A percentile compares a stretch with the other conserved stretches of the same genome.
These are phyloP conservation scores for Dryas iulia DNA, from an alignment of 1,140 invertebrate species.

Conservation along the genomic window DNA sequence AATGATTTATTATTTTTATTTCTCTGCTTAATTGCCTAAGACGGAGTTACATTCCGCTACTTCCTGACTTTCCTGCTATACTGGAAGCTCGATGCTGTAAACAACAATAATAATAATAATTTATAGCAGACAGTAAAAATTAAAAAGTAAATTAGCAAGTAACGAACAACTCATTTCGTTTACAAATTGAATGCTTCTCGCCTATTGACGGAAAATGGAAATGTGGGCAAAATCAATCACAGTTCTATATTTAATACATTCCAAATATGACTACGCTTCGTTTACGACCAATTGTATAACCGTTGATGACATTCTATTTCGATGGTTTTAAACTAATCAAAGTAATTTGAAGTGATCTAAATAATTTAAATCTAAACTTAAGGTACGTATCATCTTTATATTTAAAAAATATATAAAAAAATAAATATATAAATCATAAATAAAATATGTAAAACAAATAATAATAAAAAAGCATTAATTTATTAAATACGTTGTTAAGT, in stretches of 20 bases:
- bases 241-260: slow-evolving; percentile 1
- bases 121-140: neutral
- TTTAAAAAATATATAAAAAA: too few relatives aligned
- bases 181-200: neutral
- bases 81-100: too few relatives aligned
- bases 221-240: neutral
- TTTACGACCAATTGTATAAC: neutral
- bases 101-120: too few relatives aligned
- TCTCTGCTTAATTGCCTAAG: too few relatives aligned
- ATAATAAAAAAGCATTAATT: too few relatives aligned
- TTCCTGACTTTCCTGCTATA: too few relatives aligned
- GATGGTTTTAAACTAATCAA: neutral
- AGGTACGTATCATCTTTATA: neutral
- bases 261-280: neutral
- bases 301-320: neutral
- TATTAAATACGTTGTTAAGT: too few relatives aligned
- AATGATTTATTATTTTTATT: too few relatives aligned
- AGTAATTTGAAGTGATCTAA: neutral
- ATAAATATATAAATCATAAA: too few relatives aligned
- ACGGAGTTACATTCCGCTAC: too few relatives aligned
- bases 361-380: neutral
- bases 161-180: neutral
- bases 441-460: too few relatives aligned
- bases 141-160: slow-evolving; percentile 1
- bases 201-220: neutral